A percentile compares a stretch with the other conserved stretches of the same genome.
These are phyloP conservation scores for Phainopepla nitens DNA, from an alignment of 2,113 vertebrate species.

Conservation along the genomic window DNA sequence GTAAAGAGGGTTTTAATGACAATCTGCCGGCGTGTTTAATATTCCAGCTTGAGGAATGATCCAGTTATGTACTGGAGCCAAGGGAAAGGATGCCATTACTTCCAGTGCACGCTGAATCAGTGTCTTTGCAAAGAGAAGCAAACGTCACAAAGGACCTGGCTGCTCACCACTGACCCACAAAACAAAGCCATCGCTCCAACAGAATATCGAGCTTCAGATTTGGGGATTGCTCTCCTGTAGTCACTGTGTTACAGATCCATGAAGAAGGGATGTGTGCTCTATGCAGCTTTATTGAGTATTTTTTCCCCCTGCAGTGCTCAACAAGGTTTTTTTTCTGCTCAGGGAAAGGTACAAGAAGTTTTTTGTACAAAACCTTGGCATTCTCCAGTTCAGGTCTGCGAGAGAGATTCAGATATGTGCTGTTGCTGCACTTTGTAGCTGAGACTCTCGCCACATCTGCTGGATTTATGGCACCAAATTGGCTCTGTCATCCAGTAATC, in stretches of 20 bases:
- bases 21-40: slow-evolving; percentile 51
- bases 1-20: slow-evolving; percentile 61
- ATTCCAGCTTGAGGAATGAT: slow-evolving; percentile 53
- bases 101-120: neutral
- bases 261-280: neutral
- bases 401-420: neutral
- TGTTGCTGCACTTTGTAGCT: neutral
- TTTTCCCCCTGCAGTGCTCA: neutral
- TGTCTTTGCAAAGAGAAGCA: neutral
- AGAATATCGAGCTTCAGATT: neutral
- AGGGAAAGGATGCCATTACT: neutral
- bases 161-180: neutral
- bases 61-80: slow-evolving; percentile 6
- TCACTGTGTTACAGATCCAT: neutral
- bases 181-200: neutral
- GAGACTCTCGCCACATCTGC: neutral
- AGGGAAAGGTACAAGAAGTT: neutral
- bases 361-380: neutral
- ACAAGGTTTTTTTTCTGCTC: neutral
- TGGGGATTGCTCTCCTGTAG: neutral
- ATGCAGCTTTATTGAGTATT: neutral
- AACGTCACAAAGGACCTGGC: neutral
- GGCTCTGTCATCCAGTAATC: neutral
- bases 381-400: neutral
- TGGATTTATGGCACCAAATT: neutral